Evolutionary conservation across 2,113 vertebrate species (phyloP).

Genomic region (Syngnathus typhle): DNA sequence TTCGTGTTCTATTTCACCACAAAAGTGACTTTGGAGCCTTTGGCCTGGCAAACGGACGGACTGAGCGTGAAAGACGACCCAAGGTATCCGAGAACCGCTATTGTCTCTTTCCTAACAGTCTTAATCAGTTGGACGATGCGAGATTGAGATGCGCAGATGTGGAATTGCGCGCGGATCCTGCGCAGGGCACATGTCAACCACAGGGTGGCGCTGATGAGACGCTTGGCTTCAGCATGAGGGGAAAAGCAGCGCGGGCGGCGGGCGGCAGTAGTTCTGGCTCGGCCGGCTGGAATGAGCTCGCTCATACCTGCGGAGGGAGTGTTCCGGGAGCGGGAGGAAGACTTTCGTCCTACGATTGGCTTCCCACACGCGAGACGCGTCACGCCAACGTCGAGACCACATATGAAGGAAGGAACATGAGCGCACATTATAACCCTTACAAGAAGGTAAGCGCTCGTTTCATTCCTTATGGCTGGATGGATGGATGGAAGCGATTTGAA

Average conservation of each 20-base stretch:
- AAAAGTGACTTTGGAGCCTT: too few species aligned
- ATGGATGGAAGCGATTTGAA: not conserved
- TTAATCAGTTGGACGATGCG: too few species aligned
- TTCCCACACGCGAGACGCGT: not conserved
- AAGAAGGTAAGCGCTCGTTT: not conserved
- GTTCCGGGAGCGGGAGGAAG: not conserved
- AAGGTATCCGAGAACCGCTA: too few species aligned
- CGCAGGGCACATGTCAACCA: not conserved
- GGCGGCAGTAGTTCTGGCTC: slow-evolving; percentile 9
- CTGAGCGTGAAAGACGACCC: too few species aligned
- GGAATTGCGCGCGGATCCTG: too few species aligned
- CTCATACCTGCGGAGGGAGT: slow-evolving; percentile 43
- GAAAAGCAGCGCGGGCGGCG: not conserved
- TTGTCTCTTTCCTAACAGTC: too few species aligned
- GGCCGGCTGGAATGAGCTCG: slow-evolving; percentile 40
- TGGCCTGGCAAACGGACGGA: too few species aligned
- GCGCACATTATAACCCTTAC: not conserved
- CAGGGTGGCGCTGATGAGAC: not conserved
- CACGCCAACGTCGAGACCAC: not conserved
- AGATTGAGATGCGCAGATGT: too few species aligned
- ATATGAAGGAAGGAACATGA: not conserved
- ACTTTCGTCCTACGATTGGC: not conserved
- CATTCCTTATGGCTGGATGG: not conserved
- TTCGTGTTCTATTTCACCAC: too few species aligned
- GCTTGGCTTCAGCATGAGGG: not conserved